Percentiles rank a stretch among this genome's conserved stretches.
Conservation (phyloP, 2,113 vertebrate species). For the Probosciger aterrimus region DNA sequence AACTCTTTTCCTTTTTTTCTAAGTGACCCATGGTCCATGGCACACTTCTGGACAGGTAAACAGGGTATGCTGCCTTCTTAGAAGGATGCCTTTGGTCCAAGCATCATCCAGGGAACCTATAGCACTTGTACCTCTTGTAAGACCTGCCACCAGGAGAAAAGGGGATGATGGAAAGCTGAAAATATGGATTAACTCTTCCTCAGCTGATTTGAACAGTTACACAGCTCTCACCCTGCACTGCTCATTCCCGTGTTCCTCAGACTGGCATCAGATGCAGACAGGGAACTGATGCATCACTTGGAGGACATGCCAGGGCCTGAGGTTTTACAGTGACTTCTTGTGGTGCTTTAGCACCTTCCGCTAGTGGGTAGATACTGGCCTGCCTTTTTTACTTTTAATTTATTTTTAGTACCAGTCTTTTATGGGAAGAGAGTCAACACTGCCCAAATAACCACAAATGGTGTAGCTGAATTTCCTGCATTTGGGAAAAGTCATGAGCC, state of each 20-base stretch:
- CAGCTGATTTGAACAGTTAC: neutral
- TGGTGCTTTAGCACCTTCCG: neutral
- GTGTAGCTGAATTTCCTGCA: neutral
- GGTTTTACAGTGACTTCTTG: neutral
- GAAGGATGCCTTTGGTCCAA: neutral
- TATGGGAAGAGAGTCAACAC: neutral
- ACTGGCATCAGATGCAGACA: neutral
- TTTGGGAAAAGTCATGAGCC: neutral
- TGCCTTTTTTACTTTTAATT: neutral
- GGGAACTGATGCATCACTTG: rapidly evolving
- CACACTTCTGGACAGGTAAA: neutral
- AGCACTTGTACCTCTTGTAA: neutral
- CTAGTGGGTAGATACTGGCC: neutral
- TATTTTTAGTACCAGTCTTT: neutral
- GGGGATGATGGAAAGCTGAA: neutral
- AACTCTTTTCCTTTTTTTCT: neutral
- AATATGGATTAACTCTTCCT: neutral
- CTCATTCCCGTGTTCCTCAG: neutral
- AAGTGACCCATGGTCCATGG: neutral
- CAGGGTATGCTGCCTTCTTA: neutral
- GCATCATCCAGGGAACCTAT: neutral
- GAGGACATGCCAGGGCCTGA: neutral
- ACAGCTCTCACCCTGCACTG: neutral
- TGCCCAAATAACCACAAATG: neutral
- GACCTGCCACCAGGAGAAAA: neutral